These are phyloP conservation scores for Pseudachorutes palmiensis DNA, from an alignment of 1,140 invertebrate genomes.

Conservation along the genomic window DNA sequence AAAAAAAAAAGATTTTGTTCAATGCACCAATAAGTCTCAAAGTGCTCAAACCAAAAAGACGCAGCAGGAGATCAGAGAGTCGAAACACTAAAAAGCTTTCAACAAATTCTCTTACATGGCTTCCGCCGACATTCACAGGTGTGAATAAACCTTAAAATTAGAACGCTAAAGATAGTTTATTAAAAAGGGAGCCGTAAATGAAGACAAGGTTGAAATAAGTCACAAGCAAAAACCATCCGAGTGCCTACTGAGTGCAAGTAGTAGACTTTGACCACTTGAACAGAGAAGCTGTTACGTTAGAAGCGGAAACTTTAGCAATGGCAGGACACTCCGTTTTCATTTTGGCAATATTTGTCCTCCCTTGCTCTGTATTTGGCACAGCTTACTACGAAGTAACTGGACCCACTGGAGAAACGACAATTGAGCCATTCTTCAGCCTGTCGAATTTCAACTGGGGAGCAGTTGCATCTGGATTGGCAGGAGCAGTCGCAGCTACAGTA, in stretches of 20 bases:
- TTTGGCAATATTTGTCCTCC: background rate
- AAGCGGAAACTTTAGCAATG: background rate
- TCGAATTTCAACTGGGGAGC: background rate
- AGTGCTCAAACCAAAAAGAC: background rate
- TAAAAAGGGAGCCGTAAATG: no score
- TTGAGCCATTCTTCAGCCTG: background rate
- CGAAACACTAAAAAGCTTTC: background rate
- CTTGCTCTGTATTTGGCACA: background rate
- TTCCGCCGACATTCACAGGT: background rate
- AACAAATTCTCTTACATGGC: background rate
- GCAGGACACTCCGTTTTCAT: background rate
- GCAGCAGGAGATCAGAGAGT: background rate
- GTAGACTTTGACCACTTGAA: background rate
- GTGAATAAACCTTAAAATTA: background rate
- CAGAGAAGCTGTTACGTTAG: background rate
- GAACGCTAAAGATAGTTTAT: background rate
- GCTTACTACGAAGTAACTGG: conserved; percentile 7
- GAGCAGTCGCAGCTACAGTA: background rate
- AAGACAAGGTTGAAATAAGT: no score
- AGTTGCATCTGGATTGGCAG: background rate
- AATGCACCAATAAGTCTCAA: background rate
- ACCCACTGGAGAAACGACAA: background rate
- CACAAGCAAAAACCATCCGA: no score
- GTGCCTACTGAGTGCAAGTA: no score
- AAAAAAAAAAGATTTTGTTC: no score